phyloP scores from a whole-genome alignment of 2,797 vertebrate genomes.

The Hyperoplus lanceolatus region DNA sequence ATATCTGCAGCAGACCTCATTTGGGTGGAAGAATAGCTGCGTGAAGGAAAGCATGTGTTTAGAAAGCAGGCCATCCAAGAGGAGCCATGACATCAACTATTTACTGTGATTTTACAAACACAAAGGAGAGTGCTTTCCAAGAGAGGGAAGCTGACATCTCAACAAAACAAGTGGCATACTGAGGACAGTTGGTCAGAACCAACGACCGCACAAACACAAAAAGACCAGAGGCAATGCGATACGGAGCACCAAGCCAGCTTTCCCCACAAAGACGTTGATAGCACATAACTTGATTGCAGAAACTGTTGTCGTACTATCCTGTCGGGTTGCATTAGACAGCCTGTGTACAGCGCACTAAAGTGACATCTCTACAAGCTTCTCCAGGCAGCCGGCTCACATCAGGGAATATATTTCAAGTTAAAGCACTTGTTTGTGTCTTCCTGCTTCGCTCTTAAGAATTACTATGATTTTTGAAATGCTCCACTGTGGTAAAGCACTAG shows the following conservation, averaged over 20 bases:
- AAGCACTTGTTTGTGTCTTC: constrained; percentile 43
- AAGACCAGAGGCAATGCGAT: constrained; percentile 55
- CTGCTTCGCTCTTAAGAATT: constrained; percentile 11
- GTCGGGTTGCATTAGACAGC: constrained; percentile 64
- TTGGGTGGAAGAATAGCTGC: constrained; percentile 20
- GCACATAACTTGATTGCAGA: constrained; percentile 65
- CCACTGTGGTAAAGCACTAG: neutral
- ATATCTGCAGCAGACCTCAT: constrained; percentile 13
- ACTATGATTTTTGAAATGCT: constrained; percentile 22
- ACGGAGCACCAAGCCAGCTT: constrained; percentile 43
- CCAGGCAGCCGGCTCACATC: constrained; percentile 47
- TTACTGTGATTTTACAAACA: constrained; percentile 51
- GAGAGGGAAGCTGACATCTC: constrained; percentile 39
- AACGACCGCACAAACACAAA: constrained; percentile 16
- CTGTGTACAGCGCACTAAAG: constrained; percentile 37
- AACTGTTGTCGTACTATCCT: constrained; percentile 62
- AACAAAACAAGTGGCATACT: constrained; percentile 48
- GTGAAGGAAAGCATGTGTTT: constrained; percentile 30
- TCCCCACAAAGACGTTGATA: constrained; percentile 39
- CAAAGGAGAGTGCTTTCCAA: constrained; percentile 22
- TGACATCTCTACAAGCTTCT: constrained; percentile 63
- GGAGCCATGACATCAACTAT: constrained; percentile 57
- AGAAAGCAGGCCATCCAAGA: constrained; percentile 55
- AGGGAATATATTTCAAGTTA: constrained; percentile 50
- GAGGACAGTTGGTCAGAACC: constrained; percentile 45